These are phyloP conservation scores for Eilema sororculum DNA, from an alignment of 2,888 invertebrate genomes.

Conservation along the genomic window DNA sequence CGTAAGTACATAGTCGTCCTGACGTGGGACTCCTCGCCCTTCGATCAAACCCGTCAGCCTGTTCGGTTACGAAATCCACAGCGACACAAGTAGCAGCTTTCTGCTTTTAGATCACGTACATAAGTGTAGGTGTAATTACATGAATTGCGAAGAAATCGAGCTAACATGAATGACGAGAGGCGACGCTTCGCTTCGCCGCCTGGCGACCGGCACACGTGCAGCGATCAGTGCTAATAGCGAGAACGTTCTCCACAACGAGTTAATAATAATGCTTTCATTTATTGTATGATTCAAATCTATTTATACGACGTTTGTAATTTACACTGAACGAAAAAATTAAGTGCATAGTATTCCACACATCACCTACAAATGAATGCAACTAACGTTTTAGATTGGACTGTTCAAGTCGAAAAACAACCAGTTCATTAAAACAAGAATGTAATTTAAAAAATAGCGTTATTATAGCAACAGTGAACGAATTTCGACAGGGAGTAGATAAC, in stretches of 20 bases:
- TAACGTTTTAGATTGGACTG: constrained; percentile 12
- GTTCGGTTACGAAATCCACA: constrained; percentile 41
- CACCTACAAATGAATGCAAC: constrained; percentile 22
- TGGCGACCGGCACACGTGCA: constrained; percentile 77
- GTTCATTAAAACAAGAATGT: constrained; percentile 26
- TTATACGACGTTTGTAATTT: constrained; percentile 46
- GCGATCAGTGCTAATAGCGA: constrained; percentile 59
- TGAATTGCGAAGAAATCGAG: constrained; percentile 67
- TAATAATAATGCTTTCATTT: constrained; percentile 69
- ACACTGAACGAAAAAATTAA: constrained; percentile 44
- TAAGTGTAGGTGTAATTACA: constrained; percentile 66
- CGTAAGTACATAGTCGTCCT: constrained; percentile 80
- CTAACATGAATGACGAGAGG: constrained; percentile 76
- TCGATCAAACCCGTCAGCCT: constrained; percentile 52
- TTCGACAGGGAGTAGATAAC: constrained; percentile 79
- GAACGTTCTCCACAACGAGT: constrained; percentile 67
- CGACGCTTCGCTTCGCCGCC: constrained; percentile 74
- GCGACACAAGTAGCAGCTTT: constrained; percentile 59
- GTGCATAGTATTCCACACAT: constrained; percentile 29
- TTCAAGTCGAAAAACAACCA: constrained; percentile 19
- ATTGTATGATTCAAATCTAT: constrained; percentile 54
- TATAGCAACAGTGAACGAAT: constrained; percentile 78
- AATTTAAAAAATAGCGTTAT: constrained; percentile 54
- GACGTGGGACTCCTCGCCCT: constrained; percentile 64
- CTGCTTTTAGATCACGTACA: constrained; percentile 58